Evolutionary conservation across 2,797 vertebrate species (phyloP).

Genomic region (Cossypha niveicapilla): DNA sequence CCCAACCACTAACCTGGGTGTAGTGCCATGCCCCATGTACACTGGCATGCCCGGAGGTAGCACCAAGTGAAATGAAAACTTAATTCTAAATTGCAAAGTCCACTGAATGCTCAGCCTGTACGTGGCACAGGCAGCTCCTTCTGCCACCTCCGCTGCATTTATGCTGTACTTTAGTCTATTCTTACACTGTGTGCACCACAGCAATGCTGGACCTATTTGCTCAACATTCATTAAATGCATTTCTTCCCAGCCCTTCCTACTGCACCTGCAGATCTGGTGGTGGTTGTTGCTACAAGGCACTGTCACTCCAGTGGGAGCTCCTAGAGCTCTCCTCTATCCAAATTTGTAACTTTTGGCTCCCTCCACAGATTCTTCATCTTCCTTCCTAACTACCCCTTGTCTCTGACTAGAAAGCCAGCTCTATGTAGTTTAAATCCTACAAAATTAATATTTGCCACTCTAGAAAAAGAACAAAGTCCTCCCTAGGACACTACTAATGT

Average conservation of each 20-base stretch:
- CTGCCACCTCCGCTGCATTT: background rate
- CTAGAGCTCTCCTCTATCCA: background rate
- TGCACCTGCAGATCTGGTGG: background rate
- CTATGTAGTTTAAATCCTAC: background rate
- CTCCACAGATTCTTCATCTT: background rate
- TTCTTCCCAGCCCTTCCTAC: background rate
- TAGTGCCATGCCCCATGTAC: no score
- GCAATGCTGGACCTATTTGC: background rate
- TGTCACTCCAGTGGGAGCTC: background rate
- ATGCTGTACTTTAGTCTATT: background rate
- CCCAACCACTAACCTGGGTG: background rate
- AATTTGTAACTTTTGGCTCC: background rate
- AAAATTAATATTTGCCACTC: background rate
- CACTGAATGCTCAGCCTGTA: background rate
- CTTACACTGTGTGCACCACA: background rate
- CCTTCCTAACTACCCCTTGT: background rate
- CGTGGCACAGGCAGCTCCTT: background rate
- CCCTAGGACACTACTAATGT: background rate
- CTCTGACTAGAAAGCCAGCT: background rate
- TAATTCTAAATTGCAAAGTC: background rate
- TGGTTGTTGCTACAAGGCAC: background rate
- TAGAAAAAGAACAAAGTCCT: background rate
- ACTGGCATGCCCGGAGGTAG: background rate
- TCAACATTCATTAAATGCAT: background rate
- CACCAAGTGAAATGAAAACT: background rate